Evolutionary conservation across 2,888 invertebrate genomes (phyloP).

Genomic region (Melanchra persicariae): DNA sequence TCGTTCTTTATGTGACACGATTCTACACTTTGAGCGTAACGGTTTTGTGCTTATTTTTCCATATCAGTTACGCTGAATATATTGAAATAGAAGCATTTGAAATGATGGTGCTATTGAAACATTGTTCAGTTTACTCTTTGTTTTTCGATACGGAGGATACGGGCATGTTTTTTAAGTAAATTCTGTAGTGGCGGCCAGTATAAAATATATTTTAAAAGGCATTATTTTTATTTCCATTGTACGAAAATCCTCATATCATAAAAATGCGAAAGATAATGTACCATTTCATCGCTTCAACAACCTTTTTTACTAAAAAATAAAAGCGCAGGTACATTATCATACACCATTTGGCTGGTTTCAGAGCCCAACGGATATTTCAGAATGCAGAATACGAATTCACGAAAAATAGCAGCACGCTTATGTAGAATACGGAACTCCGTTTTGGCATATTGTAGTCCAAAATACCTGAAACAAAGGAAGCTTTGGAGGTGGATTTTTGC

Average conservation of each 20-base stretch:
- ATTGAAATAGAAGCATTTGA: not conserved
- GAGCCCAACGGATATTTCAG: slow-evolving; percentile 46
- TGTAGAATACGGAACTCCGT: slow-evolving; percentile 45
- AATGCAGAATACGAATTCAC: slow-evolving; percentile 49
- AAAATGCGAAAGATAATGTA: slow-evolving; percentile 25
- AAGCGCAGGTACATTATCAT: slow-evolving; percentile 54
- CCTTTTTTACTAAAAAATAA: slow-evolving; percentile 41
- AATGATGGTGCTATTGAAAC: not conserved
- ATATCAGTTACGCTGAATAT: not conserved
- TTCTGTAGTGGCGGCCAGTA: not conserved
- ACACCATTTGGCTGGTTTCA: slow-evolving; percentile 44
- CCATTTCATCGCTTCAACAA: slow-evolving; percentile 36
- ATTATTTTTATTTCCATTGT: slow-evolving; percentile 21
- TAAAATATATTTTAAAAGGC: not conserved
- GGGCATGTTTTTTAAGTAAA: not conserved
- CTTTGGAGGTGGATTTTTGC: slow-evolving; percentile 47
- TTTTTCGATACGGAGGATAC: not conserved
- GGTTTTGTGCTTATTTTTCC: slow-evolving; percentile 12
- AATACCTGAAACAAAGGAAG: slow-evolving; percentile 62
- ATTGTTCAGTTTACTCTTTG: slow-evolving; percentile 1
- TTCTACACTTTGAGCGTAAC: slow-evolving; percentile 18
- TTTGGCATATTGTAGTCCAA: slow-evolving; percentile 56
- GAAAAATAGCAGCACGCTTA: slow-evolving; percentile 42
- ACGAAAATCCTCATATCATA: slow-evolving; percentile 17
- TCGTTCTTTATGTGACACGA: slow-evolving; percentile 17